Evolutionary conservation across 1,140 invertebrate species (phyloP).

Genomic region (Caenorhabditis briggsae): DNA sequence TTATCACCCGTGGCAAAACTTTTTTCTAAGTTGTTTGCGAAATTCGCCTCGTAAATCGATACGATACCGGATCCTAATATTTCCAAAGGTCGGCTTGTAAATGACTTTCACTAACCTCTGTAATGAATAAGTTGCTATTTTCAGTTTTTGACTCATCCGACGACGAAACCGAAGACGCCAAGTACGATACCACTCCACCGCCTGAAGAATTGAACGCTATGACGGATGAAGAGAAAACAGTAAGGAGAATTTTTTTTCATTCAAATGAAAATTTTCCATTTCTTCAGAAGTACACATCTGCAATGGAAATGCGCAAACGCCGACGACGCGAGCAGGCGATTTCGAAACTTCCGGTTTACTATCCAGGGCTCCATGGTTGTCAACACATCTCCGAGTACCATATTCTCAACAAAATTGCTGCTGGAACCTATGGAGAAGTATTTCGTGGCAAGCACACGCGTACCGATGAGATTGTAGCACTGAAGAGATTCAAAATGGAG

Average conservation of each 20-base stretch:
- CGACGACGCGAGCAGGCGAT: constrained; percentile 45
- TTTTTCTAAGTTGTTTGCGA: no score
- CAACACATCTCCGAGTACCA: constrained; percentile 97
- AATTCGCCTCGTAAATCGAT: no score
- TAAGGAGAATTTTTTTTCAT: background rate
- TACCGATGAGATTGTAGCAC: constrained; percentile 95
- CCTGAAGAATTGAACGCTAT: constrained; percentile 68
- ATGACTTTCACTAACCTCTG: no score
- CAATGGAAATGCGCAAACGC: background rate
- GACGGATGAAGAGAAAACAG: background rate
- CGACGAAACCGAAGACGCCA: background rate
- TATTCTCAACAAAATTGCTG: constrained; percentile 94
- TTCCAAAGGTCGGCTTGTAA: no score
- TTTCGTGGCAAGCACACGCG: constrained; percentile 95
- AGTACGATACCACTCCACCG: constrained; percentile 63
- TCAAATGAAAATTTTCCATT: background rate
- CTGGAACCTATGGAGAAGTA: constrained; percentile 95
- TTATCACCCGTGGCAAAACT: no score
- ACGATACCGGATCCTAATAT: no score
- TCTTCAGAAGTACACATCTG: constrained; percentile 68
- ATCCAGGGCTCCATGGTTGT: constrained; percentile 83
- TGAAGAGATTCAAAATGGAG: constrained; percentile 99
- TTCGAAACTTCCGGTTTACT: constrained; percentile 73
- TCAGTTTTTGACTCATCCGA: background rate
- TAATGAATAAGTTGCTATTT: no score